These are phyloP conservation scores for Leptopterna dolabrata DNA, from an alignment of 2,888 invertebrate genomes.

Conservation along the genomic window DNA sequence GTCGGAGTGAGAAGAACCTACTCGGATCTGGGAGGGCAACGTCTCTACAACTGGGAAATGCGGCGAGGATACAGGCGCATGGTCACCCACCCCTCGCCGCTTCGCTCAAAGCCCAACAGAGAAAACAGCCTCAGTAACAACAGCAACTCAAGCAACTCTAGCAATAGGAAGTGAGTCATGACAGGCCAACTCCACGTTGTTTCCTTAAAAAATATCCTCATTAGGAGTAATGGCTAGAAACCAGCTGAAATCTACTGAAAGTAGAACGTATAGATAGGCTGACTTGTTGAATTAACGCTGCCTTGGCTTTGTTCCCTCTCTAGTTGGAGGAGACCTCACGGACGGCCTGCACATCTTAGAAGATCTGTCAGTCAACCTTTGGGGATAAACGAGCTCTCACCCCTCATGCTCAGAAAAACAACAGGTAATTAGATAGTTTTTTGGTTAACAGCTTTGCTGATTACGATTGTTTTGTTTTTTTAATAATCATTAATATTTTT, in stretches of 20 bases:
- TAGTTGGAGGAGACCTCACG: conserved; percentile 58
- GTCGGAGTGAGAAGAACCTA: conserved; percentile 71
- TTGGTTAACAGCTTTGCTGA: too few species aligned
- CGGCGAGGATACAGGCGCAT: conserved; percentile 69
- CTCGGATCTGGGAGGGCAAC: conserved; percentile 72
- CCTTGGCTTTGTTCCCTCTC: background rate
- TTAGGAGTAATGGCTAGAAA: too few species aligned
- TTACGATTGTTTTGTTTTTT: background rate
- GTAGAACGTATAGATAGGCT: too few species aligned
- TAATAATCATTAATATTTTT: background rate
- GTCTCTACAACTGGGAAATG: conserved; percentile 71
- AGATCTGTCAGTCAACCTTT: conserved; percentile 79
- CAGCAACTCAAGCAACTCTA: conserved; percentile 49
- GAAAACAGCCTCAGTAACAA: conserved; percentile 52
- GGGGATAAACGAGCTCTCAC: conserved; percentile 73
- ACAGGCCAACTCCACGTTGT: background rate
- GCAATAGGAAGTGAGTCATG: conserved; percentile 49
- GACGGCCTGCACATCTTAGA: conserved; percentile 65
- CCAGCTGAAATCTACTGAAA: too few species aligned
- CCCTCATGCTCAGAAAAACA: conserved; percentile 70
- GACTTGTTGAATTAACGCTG: too few species aligned
- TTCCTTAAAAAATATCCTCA: background rate
- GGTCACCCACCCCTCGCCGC: conserved; percentile 69
- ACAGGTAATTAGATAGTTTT: conserved; percentile 66
- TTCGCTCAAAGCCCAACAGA: conserved; percentile 67